A percentile compares a stretch with the other conserved stretches of the same genome.
Conservation (phyloP, 1,140 invertebrate genomes). For the Drosophila lini region DNA sequence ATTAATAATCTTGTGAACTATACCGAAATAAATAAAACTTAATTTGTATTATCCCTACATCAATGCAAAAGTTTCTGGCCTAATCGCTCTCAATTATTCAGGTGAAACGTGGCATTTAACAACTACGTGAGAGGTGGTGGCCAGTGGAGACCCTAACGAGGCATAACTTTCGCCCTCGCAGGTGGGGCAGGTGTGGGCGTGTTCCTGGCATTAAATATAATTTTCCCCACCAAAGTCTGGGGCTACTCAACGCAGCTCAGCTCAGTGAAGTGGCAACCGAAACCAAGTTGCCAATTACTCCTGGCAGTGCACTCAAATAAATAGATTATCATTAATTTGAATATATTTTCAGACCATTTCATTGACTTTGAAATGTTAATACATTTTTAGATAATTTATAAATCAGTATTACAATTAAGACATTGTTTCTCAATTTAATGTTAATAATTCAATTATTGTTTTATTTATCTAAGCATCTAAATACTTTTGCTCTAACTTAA, state of each 20-base stretch:
- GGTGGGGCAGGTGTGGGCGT: slow-evolving; percentile 32
- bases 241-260: slow-evolving; percentile 39
- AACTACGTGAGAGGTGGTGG: slow-evolving; percentile 76
- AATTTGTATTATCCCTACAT: too few relatives aligned
- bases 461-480: not conserved
- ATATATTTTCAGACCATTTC: not conserved
- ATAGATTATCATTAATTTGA: not conserved
- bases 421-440: not conserved
- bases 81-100: slow-evolving; percentile 84
- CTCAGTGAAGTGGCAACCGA: slow-evolving; percentile 18
- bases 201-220: slow-evolving; percentile 52
- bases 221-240: slow-evolving; percentile 57
- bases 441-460: not conserved
- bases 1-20: too few relatives aligned
- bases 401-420: too few relatives aligned
- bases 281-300: slow-evolving; percentile 38
- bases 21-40: too few relatives aligned
- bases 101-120: slow-evolving; percentile 84
- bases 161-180: slow-evolving; percentile 75
- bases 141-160: slow-evolving; percentile 65
- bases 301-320: slow-evolving; percentile 15
- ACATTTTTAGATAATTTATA: not conserved
- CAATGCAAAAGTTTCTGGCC: slow-evolving; percentile 83
- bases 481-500: not conserved
- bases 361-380: not conserved